Conservation (phyloP, 2,113 vertebrate species). For the Nothoprocta perdicaria region DNA sequence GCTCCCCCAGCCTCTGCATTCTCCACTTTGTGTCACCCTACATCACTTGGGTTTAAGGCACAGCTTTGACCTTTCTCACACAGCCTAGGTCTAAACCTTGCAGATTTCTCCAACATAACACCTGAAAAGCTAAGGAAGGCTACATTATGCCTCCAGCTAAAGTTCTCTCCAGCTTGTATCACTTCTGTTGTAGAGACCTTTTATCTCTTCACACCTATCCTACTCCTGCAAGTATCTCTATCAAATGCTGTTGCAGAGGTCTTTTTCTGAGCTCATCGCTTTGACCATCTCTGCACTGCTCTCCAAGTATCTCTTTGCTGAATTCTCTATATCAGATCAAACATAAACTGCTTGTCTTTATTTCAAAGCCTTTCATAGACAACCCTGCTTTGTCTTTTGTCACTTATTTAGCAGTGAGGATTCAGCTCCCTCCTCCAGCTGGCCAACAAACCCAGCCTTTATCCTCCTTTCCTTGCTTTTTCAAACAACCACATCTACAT, state of each 20-base stretch:
- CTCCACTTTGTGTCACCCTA: too few species aligned
- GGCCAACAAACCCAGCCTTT: neutral
- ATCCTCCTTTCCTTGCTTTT: neutral
- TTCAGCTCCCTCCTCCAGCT: neutral
- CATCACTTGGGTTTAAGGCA: neutral
- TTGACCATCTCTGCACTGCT: neutral
- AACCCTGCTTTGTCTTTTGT: neutral
- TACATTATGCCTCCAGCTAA: neutral
- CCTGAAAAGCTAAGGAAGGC: neutral
- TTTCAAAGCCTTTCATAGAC: conserved; percentile 24
- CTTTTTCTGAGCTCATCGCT: neutral
- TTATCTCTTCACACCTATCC: neutral
- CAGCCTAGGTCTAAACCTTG: neutral
- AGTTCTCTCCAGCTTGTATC: neutral
- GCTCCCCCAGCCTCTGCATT: neutral
- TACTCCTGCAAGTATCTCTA: neutral
- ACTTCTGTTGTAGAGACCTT: neutral
- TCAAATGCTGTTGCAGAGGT: neutral
- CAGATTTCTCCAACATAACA: neutral
- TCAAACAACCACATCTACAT: fast-evolving
- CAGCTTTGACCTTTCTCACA: neutral
- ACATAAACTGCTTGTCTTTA: neutral
- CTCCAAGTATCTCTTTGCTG: neutral
- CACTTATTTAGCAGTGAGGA: conserved; percentile 25
- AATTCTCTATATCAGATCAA: neutral